These are phyloP conservation scores for Poecilobothrus nobilitatus DNA, from an alignment of 2,888 invertebrate genomes.

Conservation along the genomic window DNA sequence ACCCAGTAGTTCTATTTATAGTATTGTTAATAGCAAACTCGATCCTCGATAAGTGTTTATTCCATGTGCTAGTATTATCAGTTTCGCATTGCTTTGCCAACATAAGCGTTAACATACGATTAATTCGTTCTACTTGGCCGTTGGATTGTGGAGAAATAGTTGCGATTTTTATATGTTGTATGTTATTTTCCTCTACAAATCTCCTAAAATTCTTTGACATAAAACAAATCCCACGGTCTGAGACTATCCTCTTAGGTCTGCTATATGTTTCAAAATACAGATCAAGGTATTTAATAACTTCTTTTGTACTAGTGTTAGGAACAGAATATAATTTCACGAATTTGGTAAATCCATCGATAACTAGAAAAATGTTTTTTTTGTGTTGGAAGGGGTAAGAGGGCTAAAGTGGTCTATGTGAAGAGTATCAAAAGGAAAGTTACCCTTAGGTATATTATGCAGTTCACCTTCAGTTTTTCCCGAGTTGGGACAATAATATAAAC, in stretches of 20 bases:
- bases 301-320: not conserved
- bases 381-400: not conserved
- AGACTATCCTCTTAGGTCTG: not conserved
- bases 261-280: not conserved
- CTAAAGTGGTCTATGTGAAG: constrained; percentile 3
- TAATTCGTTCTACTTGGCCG: not conserved
- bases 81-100: not conserved
- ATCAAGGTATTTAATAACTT: not conserved
- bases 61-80: not conserved
- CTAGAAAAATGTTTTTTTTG: not conserved
- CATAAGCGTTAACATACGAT: not conserved
- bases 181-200: not conserved
- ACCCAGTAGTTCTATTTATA: constrained; percentile 25
- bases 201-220: not conserved
- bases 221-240: constrained; percentile 7
- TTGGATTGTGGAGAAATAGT: not conserved
- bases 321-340: not conserved
- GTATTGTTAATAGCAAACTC: no score
- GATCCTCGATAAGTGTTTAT: not conserved
- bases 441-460: not conserved
- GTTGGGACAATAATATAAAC: not conserved
- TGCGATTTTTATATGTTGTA: constrained; percentile 7
- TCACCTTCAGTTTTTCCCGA: not conserved
- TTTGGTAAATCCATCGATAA: constrained; percentile 7
- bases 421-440: not conserved